Base-by-base conservation (phyloP, 2,113 vertebrate species). In the Myiagra hebetior region DNA sequence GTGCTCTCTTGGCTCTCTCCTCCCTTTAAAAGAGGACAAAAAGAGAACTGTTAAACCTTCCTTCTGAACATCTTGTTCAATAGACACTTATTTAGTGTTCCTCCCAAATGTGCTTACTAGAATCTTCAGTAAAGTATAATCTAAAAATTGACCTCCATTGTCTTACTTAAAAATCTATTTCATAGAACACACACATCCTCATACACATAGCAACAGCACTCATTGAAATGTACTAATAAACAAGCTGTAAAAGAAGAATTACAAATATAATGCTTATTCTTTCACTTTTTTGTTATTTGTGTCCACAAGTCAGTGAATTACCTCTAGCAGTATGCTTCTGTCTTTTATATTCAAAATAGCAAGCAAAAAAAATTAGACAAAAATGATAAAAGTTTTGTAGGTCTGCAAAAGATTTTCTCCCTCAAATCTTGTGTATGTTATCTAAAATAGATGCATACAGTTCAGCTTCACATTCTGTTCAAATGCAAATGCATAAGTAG, bases 401-500 rank as follows among this genome's bases (percentile, higher is more conserved):
- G 19, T 84, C 47, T 70, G 78, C 60, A 81, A 77, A 92, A 85
- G 7, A 50, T 67, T 89, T 93, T 63, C 33, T 93, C 6, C 64
- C 13, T 89, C 47, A 60, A 75, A 96, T 55, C 56, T 26, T 74
- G 55, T 83, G 33, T 62, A 41, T 81, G 17, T 31, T 82, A 77
- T 72, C 80, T 88, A 78, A 95, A 96, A 78, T 60, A 85, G 73
- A 92, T 69, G 69, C 28, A 20, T 49, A 78, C 49, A 85, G 72
- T 91, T 78, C 77, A 87, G 44, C 68, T 84, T 92, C 62, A 75
- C 7, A 56, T 89, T 68, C 76, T 92, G 76, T 91, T 95, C 89
- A 94, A 94, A 91, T 94, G 93, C 64, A 95, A 95, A 96, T 95
- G 85, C 28, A 1, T 86, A 94, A 94, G 46, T 78, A 84, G 2